Percentiles rank a stretch among this genome's conserved stretches.
Evolutionary conservation across 2,113 vertebrate species (phyloP).

Genomic region (Pica pica): DNA sequence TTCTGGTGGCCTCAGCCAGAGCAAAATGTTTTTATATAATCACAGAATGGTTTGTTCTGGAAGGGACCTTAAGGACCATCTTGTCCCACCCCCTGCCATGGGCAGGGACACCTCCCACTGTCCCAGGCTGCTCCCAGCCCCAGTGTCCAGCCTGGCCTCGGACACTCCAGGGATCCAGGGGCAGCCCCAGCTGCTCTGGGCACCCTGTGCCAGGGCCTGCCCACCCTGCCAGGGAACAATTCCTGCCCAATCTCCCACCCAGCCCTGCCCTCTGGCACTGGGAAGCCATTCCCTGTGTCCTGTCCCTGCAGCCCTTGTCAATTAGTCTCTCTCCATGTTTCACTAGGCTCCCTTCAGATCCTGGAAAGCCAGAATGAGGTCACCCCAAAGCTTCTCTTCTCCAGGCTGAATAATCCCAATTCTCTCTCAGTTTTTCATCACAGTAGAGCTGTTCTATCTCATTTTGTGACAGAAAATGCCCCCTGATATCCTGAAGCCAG

Average conservation of each 20-base stretch:
- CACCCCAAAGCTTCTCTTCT: not conserved
- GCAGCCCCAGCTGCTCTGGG: not conserved
- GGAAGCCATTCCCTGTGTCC: not conserved
- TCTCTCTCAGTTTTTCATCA: not conserved
- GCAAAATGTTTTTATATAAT: not conserved
- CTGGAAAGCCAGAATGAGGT: not conserved
- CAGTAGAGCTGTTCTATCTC: not conserved
- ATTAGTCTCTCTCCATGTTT: not conserved
- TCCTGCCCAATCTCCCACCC: accelerated
- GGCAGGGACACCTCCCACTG: not conserved
- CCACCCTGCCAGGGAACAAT: not conserved
- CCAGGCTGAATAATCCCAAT: not conserved
- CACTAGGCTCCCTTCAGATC: not conserved
- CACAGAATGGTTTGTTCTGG: not conserved
- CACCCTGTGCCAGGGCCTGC: not conserved
- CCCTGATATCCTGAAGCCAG: not conserved
- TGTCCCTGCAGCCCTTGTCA: no score
- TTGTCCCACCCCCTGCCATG: no score
- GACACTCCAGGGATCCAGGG: not conserved
- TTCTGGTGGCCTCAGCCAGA: not conserved
- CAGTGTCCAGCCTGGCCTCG: not conserved
- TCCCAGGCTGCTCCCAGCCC: not conserved
- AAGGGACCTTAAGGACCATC: not conserved
- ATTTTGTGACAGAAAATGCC: not conserved
- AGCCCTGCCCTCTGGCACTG: accelerated